Base-by-base conservation (phyloP, 2,797 vertebrate genomes). In the Emydoidea blandingii region DNA sequence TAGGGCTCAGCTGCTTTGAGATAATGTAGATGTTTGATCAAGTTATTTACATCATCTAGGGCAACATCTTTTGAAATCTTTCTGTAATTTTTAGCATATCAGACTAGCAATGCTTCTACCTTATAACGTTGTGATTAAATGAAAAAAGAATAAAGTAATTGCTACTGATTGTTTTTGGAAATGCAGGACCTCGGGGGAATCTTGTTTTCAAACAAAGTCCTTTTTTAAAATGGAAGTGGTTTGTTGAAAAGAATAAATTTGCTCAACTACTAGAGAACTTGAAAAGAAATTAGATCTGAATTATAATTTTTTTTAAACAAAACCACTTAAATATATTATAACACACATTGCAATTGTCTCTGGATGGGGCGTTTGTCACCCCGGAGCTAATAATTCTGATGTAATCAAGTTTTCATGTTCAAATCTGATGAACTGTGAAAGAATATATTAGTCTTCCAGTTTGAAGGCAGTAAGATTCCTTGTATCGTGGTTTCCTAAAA, bases 401-500 rank as follows among this genome's bases (percentile, higher is more conserved):
- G 4, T 53, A 34, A 14, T 54, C 21, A 27, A 59, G 16, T 65
- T 23, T 72, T 23, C 50, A 12, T n/a, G 31, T 44, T 65, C 49
- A 83, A 59, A 53, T 80, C 3, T n/a, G 34, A 81, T 31, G 54
- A 19, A 5, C 1, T 6, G 23, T 44, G 34, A 94, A 90, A 8
- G 34, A 81, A 11, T 19, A 5, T n/a, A 10, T 86, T 80, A 15
- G 5, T 37, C 84, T 82, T n/a, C 23, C 78, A 25, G 50, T 79
- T 83, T 89, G 27, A 89, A 87, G 79, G n/a, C 19, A 27, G 14
- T 53, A 83, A 41, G 41, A 57, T 62, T 59, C 47, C n/a, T 6
- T 65, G 47, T 10, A 79, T 31, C 53, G 89, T 96, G 41, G 94
- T 93, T 81, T 96, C 53, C 29, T 8, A 83, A 81, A 92, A 12